A percentile compares a stretch with the other conserved stretches of the same genome.
These are phyloP conservation scores for Mungos mungo DNA, from an alignment of 2,113 vertebrate genomes.

Conservation along the genomic window DNA sequence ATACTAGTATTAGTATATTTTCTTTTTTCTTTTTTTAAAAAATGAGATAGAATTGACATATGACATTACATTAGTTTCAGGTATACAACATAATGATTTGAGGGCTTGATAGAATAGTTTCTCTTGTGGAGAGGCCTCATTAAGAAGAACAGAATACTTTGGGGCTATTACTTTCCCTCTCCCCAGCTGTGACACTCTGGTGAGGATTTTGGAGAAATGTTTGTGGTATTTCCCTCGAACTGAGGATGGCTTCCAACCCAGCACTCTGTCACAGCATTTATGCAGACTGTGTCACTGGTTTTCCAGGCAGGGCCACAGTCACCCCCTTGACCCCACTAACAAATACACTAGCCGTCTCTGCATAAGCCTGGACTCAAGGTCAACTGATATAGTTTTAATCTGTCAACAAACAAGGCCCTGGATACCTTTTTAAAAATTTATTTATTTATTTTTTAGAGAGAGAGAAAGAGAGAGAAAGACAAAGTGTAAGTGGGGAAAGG, in stretches of 20 bases:
- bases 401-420: neutral
- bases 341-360: neutral
- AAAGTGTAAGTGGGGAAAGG: too few relatives aligned
- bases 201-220: neutral
- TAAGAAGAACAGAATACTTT: neutral
- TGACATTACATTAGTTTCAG: neutral
- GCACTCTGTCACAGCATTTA: neutral
- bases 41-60: neutral
- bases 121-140: neutral
- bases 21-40: neutral
- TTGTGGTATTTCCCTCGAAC: neutral
- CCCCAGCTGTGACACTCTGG: neutral
- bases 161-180: neutral
- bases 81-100: neutral
- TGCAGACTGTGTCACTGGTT: neutral
- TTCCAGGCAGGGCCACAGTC: neutral
- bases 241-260: neutral
- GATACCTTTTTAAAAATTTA: neutral
- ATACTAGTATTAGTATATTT: neutral
- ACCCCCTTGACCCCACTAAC: neutral
- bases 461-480: too few relatives aligned
- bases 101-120: neutral
- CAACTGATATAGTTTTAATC: neutral
- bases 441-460: too few relatives aligned
- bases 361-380: neutral